phyloP scores from a whole-genome alignment of 2,888 invertebrate genomes.

The Entomobrya multifasciata region DNA sequence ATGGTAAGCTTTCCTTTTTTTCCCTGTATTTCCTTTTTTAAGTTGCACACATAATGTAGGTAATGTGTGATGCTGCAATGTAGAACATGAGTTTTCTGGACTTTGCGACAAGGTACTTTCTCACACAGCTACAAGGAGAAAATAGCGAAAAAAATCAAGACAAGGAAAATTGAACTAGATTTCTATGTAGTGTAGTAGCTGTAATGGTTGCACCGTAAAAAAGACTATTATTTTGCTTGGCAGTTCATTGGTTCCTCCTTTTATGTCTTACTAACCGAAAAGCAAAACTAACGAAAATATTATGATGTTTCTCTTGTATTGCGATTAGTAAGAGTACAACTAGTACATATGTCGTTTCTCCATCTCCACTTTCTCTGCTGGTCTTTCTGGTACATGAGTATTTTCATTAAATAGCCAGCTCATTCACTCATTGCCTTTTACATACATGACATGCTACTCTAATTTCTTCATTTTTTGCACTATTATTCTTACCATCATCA shows the following conservation, averaged over 20 bases:
- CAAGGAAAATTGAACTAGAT: constrained; percentile 55
- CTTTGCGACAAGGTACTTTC: constrained; percentile 46
- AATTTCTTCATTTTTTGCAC: constrained; percentile 22
- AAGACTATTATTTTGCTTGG: neutral
- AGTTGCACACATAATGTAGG: constrained; percentile 37
- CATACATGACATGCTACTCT: neutral
- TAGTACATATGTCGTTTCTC: neutral
- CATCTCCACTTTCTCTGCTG: neutral
- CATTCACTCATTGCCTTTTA: neutral
- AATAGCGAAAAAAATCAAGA: constrained; percentile 32
- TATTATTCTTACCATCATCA: constrained; percentile 24
- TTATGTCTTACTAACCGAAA: constrained; percentile 18
- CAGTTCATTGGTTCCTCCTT: constrained; percentile 44
- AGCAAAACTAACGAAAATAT: constrained; percentile 27
- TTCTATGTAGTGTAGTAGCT: constrained; percentile 11
- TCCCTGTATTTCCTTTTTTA: neutral
- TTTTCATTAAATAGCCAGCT: constrained; percentile 14
- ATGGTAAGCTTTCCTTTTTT: constrained; percentile 17
- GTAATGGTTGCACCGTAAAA: neutral
- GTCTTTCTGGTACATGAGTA: neutral
- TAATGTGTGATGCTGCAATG: constrained; percentile 2
- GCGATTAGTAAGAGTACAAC: constrained; percentile 1
- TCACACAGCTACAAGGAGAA: constrained; percentile 3
- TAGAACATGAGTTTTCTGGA: constrained; percentile 13
- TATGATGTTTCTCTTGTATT: constrained; percentile 36